A percentile compares a stretch with the other conserved stretches of the same genome.
These are phyloP conservation scores for Hyperoodon ampullatus DNA, from an alignment of 2,113 vertebrate genomes.

Conservation along the genomic window DNA sequence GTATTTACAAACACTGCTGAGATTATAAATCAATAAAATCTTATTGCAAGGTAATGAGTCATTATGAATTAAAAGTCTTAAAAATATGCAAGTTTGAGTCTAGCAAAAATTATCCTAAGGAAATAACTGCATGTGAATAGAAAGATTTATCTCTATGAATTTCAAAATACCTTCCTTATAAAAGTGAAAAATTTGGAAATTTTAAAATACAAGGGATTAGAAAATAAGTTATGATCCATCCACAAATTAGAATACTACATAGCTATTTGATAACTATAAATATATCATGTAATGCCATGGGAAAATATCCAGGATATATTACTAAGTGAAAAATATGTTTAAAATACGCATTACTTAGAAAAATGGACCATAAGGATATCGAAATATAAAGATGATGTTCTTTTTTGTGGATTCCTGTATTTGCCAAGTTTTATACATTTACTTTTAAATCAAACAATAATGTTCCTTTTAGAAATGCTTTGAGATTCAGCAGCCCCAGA, in stretches of 20 bases:
- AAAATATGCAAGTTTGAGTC: background rate
- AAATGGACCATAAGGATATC: background rate
- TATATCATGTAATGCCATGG: background rate
- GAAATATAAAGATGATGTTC: background rate
- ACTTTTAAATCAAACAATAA: slow-evolving; percentile 26
- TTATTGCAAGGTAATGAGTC: background rate
- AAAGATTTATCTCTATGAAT: background rate
- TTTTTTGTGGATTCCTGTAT: slow-evolving; percentile 1
- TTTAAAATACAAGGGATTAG: background rate
- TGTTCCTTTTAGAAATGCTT: background rate
- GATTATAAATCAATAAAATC: background rate
- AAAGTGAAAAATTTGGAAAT: background rate
- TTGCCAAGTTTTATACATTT: slow-evolving; percentile 18
- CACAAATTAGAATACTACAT: background rate
- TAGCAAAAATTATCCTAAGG: slow-evolving; percentile 34
- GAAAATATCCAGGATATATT: slow-evolving; percentile 14
- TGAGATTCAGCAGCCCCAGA: background rate
- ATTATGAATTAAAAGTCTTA: slow-evolving; percentile 13
- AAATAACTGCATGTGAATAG: background rate
- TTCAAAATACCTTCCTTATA: background rate
- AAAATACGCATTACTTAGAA: slow-evolving; percentile 9
- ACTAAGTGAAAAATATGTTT: background rate
- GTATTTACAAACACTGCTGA: background rate
- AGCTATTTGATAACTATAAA: background rate
- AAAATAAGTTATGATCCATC: background rate